Base-by-base conservation (phyloP, 2,797 vertebrate genomes). In the Pagetopsis macropterus region DNA sequence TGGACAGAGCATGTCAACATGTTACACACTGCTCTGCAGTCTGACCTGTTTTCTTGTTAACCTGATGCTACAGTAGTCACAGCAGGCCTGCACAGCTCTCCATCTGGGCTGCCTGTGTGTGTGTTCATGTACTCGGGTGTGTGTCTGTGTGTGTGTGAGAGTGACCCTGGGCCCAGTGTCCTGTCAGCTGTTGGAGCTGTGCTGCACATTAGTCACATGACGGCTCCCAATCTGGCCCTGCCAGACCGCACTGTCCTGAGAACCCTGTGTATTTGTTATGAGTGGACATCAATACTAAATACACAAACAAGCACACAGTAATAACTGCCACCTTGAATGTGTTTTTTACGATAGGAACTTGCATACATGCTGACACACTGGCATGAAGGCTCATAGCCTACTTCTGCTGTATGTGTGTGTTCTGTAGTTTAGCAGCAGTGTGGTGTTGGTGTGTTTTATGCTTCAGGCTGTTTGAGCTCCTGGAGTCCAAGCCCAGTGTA, bases 121-220 rank as follows among this genome's bases (percentile, higher is more conserved):
- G 40, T 70, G 7, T 78, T 27, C 23, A 12, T 65, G 70, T 66
- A 12, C 68, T 37, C 46, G 7, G 73, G 65, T 78, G 51, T 79
- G 40, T 70, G 7, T 78, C 49, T 46, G 33, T 65, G 17, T 60
- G 58, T 60, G 76, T 79, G 75, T 78, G 79, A 79, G 57, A 79
- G 90, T 91, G 89, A 92, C 93, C 93, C 93, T 92, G 90, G 91
- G 91, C 92, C 92, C 93, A 92, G 89, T 89, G 91, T 93, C 91
- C 92, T 93, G 93, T 95, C 93, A 95, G 91, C 93, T 95, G 94
- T 93, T 93, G 91, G 91, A 93, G 91, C 92, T 94, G 92, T 88
- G 91, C 87, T 94, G 89, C 92, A 91, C 91, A 94, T 95, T 94
- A 95, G 93, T 94, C 94, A 95, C 93, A 95, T 94, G 93, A 93